phyloP scores from a whole-genome alignment of 1,140 invertebrate genomes.

The Bombus fervidus region DNA sequence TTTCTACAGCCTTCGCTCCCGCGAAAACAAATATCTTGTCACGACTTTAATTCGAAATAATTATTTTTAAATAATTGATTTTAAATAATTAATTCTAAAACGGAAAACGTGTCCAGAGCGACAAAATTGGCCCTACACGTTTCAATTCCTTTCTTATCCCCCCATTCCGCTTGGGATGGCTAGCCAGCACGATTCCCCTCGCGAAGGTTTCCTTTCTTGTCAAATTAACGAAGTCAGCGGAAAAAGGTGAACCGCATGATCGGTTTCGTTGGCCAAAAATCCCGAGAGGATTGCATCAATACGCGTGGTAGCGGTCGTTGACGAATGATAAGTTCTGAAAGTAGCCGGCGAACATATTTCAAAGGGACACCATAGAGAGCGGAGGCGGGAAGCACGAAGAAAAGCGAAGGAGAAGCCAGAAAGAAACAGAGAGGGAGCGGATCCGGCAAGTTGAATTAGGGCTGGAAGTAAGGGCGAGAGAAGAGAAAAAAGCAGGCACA shows the following conservation, averaged over 20 bases:
- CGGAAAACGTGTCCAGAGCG: no score
- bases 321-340: conserved; percentile 14
- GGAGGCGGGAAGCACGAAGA: no score
- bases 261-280: background rate
- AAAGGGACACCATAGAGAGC: background rate
- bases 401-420: background rate
- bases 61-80: background rate
- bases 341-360: conserved; percentile 24
- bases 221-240: background rate
- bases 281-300: background rate
- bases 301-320: background rate
- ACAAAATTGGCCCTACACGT: no score
- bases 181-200: background rate
- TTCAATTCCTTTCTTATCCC: background rate
- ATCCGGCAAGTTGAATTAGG: conserved; percentile 54
- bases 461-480: conserved; percentile 7
- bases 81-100: no score
- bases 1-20: background rate
- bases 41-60: background rate
- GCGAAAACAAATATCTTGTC: background rate
- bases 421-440: conserved; percentile 13
- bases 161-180: background rate
- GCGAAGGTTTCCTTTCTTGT: background rate
- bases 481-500: conserved; percentile 32
- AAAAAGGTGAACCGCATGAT: background rate